phyloP scores from a whole-genome alignment of 2,113 vertebrate species.

The Petaurus breviceps region DNA sequence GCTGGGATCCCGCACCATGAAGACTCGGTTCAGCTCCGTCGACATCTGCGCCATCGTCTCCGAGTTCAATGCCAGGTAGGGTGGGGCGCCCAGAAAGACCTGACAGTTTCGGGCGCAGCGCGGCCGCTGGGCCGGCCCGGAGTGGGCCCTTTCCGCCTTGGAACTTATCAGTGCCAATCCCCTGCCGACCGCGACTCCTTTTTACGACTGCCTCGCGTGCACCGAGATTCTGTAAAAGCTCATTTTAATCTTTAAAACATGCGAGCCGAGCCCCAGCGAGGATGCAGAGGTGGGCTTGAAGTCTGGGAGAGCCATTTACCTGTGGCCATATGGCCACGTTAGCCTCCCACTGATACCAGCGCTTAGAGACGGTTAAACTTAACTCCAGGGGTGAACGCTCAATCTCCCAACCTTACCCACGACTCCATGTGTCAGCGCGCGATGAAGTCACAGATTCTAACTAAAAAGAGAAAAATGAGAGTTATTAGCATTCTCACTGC shows the following conservation, averaged over 20 bases:
- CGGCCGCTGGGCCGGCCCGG: no score
- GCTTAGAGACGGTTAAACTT: neutral
- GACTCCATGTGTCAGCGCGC: no score
- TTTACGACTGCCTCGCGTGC: fast-evolving
- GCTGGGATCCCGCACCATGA: conserved; percentile 83
- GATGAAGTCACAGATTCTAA: no score
- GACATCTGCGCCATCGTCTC: conserved; percentile 92
- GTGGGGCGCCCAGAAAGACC: neutral
- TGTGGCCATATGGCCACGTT: no score
- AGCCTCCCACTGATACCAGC: neutral
- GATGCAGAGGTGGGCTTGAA: neutral
- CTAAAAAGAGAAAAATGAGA: no score
- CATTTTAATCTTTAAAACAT: neutral
- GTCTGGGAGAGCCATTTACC: neutral
- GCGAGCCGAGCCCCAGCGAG: neutral
- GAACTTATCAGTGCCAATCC: fast-evolving
- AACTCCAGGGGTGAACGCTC: neutral
- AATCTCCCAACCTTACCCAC: no score
- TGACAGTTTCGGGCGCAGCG: no score
- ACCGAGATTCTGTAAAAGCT: neutral
- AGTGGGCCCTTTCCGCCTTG: no score
- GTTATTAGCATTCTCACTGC: no score
- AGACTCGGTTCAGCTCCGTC: conserved; percentile 92
- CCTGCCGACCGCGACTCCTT: fast-evolving
- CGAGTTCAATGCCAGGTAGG: conserved; percentile 90